Base-by-base conservation (phyloP, 2,888 invertebrate species). In the Meandrusa payeni region DNA sequence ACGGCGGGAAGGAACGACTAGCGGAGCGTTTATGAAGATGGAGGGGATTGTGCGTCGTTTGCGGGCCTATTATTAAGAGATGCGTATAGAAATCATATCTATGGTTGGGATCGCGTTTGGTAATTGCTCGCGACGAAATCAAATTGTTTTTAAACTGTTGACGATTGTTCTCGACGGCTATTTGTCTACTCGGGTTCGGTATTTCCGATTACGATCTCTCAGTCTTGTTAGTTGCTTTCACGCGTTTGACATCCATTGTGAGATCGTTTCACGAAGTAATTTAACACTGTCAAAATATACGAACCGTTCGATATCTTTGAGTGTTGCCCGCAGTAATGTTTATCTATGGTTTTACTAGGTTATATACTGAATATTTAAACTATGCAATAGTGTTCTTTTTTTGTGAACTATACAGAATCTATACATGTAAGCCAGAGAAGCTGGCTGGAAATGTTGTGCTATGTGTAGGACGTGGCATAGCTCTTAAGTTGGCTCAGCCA, bases 61-160 rank as follows among this genome's bases (percentile, higher is more conserved):
- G 69, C 69, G 72, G 69, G 74, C 64, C 79, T 82, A 76, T 81
- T 83, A 82, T 83, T 83, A 83, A 79, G 79, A 81, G 83, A 79
- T 82, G 76, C 72, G 77, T 76, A 76, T 64, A 62, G 61, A 70
- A 70, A 68, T 64, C 44, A 48, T 80, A 86, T 85, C 85, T 69
- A 55, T 54, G 53, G 64, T 60, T 69, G 57, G 62, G 62, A 83
- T 85, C 86, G 75, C 72, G 69, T 76, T 74, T 71, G 65, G 77
- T 85, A 85, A 85, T 85, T 85, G 83, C 77, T 68, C 64, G 72
- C 65, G 73, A 71, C 74, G 74, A 64, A 69, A 73, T 81, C 71
- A 82, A 86, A 86, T 85, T 85, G 81, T 83, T 86, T 85, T 76
- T 74, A 73, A 80, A 73, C 74, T 69, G 71, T 69, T 76, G 79